Evolutionary conservation across 2,888 invertebrate species (phyloP), one percentile per base, ranked within the genome.

Genomic region (Phalera bucephala): DNA sequence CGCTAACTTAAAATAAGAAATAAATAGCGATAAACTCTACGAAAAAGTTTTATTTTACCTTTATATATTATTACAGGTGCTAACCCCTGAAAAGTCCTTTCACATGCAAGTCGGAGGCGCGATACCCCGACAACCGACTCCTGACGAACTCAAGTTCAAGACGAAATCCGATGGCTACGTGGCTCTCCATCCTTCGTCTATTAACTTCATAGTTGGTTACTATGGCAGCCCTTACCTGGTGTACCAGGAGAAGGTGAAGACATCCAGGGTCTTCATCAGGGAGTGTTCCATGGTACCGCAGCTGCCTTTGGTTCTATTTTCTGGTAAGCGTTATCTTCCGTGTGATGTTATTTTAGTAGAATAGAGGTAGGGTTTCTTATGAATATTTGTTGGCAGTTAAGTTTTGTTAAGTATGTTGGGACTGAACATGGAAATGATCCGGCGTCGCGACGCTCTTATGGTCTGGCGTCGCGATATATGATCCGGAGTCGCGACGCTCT

Each of bases 221-320:
- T 96, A 93, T 66, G 82, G 91, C 5, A 94, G 95, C 63, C 95
- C 96, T 0, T 96, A 94, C 65, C 72, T 96, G 25, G 94, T 95
- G 13, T 96, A 93, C 64, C 95, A 96, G 68, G 96, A 96, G 72
- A 96, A 96, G 74, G 93, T 96, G 11, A 94, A 94, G 69, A 96
- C 96, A 0, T 94, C 93, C 2, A 91, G 93, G 58, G 93, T 96
- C 19, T 96, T 94, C 64, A 94, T 96, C 12, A 88, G 95, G 23
- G 95, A 96, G 64, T 94, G 95, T 52, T 94, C 95, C 0, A 94
- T 96, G 94, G 92, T 96, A 23, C 94, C 95, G 0, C 91, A 94
- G 46, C 71, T 95, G 40, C 93, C 96, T 0, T 73, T 96, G 20
- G 93, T 95, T 1, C 66, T 95, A 30, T 94, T 94, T 64, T 92